Evolutionary conservation across 2,888 invertebrate genomes (phyloP), one percentile per base, ranked within the genome.

Genomic region (Scaptomyza caliginosa): DNA sequence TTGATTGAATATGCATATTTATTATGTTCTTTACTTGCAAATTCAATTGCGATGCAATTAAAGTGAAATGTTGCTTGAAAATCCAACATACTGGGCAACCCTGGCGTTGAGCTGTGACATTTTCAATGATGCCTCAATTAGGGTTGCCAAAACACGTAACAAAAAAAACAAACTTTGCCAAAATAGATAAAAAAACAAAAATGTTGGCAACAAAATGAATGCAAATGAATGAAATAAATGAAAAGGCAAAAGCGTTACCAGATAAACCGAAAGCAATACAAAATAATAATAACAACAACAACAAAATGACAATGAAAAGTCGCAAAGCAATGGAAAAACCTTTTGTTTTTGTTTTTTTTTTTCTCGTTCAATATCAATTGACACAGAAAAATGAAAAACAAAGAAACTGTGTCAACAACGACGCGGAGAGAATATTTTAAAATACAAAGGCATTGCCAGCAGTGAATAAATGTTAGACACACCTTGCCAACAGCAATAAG

Each of bases 231-330:
- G 48, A 40, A 56, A 19, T 52, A 38, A 51, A 52, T 68, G 57
- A 59, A 63, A 74, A 49, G 43, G 28, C 45, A 54, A 17, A 57
- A 55, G 23, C 19, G 34, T 54, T 45, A 43, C 30, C 38, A 34
- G 45, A 54, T 48, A 36, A 57, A 54, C 16, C 50, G 16, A 45
- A 39, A 6, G 28, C 3, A 28, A 38, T 42, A 3, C 7, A 40
- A n/a, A 38, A 11, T 36, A 34, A 42, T 8, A 42, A 46, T 7
- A 52, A 56, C 23, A 32, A 13, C 26, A n/a, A 43, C 39, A 13
- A 49, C 36, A 32, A 39, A 39, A 48, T 67, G 67, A 78, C 72
- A 78, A 67, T 71, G 75, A 71, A 73, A 80, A 62, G 40, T 60
- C 54, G 26, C 24, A 8, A 32, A 30, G 45, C 45, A 51, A 55